Conservation (phyloP, 2,797 vertebrate species). For the Bufotes viridis region DNA sequence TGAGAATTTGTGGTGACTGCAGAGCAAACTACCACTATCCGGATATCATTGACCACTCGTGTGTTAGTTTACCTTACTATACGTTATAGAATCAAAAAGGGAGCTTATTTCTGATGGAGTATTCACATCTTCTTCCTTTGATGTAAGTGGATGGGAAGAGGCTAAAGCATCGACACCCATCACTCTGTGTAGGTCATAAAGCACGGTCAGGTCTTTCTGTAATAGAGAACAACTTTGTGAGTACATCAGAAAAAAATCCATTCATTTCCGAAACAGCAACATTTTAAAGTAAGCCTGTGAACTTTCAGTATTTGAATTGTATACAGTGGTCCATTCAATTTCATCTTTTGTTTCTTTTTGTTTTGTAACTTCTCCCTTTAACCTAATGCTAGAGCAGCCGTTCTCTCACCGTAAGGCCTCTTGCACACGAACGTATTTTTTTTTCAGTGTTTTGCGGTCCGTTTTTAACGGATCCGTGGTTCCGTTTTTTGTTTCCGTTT, state of each 20-base stretch:
- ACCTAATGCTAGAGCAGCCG: no score
- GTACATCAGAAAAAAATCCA: background rate
- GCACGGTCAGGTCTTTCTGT: conserved; percentile 87
- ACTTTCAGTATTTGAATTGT: background rate
- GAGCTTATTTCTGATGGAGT: conserved; percentile 85
- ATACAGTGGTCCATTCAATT: background rate
- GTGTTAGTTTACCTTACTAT: conserved; percentile 85
- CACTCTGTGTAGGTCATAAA: conserved; percentile 79
- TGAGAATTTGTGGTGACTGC: no score
- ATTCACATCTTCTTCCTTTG: conserved; percentile 80
- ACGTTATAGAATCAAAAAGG: conserved; percentile 88
- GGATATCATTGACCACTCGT: no score
- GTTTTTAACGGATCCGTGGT: no score
- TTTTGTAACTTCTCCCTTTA: no score
- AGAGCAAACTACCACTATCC: no score
- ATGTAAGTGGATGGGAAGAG: conserved; percentile 89
- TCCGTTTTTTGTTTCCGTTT: no score
- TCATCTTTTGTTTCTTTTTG: background rate
- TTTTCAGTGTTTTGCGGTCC: no score
- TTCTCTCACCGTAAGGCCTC: no score
- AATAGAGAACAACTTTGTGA: background rate
- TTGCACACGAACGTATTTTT: no score
- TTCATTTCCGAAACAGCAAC: background rate
- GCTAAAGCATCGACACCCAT: conserved; percentile 85
- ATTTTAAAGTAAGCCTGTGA: background rate